A percentile compares a stretch with the other conserved stretches of the same genome.
These are phyloP conservation scores for Crocodylus rhombifer DNA, from an alignment of 2,797 vertebrate genomes.

Conservation along the genomic window DNA sequence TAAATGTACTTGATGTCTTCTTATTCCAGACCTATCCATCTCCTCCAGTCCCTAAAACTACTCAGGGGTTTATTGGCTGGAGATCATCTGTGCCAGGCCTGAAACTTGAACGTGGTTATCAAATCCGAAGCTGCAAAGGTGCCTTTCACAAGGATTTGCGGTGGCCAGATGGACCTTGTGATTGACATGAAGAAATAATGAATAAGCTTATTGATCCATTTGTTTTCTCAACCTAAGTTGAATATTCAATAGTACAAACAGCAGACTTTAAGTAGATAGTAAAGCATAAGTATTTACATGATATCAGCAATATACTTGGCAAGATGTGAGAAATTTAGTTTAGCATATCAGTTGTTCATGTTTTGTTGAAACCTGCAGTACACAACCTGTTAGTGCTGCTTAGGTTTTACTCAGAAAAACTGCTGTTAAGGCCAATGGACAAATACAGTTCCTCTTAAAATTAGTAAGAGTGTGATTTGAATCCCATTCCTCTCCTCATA, in stretches of 20 bases:
- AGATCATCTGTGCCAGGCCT: slow-evolving; percentile 80
- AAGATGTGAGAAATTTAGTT: not conserved
- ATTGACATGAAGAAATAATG: slow-evolving; percentile 60
- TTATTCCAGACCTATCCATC: slow-evolving; percentile 82
- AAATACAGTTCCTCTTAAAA: not conserved
- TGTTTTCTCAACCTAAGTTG: not conserved
- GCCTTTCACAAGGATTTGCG: slow-evolving; percentile 78
- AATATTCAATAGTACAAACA: not conserved
- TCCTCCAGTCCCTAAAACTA: slow-evolving; percentile 86
- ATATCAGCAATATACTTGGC: not conserved
- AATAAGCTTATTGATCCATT: not conserved
- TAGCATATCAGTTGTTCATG: not conserved
- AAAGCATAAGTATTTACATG: not conserved
- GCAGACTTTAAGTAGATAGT: not conserved
- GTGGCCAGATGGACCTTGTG: slow-evolving; percentile 79
- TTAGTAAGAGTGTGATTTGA: not conserved
- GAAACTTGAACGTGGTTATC: slow-evolving; percentile 76
- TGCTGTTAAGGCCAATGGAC: not conserved
- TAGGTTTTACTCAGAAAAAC: not conserved
- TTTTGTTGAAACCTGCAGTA: not conserved
- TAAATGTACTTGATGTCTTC: not conserved
- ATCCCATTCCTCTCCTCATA: not conserved
- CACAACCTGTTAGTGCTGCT: not conserved
- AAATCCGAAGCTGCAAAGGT: slow-evolving; percentile 81
- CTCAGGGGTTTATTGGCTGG: slow-evolving; percentile 91